These are phyloP conservation scores for Gallinago jamesoni DNA, from an alignment of 2,113 vertebrate genomes.

Conservation along the genomic window DNA sequence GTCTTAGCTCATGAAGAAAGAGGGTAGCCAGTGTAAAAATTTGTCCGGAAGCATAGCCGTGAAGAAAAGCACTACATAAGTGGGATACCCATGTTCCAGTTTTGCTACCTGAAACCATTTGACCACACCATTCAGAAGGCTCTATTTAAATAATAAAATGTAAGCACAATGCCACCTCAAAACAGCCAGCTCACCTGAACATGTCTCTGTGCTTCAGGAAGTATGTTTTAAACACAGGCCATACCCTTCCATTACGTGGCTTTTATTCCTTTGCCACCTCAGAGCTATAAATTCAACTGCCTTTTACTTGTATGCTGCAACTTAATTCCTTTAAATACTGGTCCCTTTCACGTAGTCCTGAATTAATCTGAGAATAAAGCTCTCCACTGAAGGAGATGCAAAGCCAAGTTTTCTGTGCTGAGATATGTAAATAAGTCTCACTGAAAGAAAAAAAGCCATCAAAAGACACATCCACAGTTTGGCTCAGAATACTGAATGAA, in stretches of 20 bases:
- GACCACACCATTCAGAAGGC: neutral
- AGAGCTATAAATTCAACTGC: neutral
- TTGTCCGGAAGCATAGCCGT: neutral
- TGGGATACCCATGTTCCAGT: neutral
- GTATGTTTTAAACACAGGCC: neutral
- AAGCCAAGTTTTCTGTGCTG: neutral
- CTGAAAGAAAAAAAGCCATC: neutral
- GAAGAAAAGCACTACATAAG: neutral
- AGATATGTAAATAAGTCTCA: neutral
- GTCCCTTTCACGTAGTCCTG: neutral
- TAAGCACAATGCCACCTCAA: neutral
- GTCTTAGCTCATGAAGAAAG: neutral
- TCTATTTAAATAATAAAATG: neutral
- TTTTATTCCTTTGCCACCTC: neutral
- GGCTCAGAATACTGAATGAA: neutral
- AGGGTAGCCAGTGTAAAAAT: neutral
- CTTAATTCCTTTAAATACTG: neutral
- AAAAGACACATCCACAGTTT: neutral
- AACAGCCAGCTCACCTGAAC: neutral
- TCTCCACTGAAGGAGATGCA: neutral
- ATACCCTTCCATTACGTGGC: neutral
- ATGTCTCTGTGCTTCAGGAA: neutral
- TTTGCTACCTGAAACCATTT: neutral
- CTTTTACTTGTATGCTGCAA: neutral
- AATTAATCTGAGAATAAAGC: neutral